These are phyloP conservation scores for Penaeus indicus DNA, from an alignment of 1,140 invertebrate genomes.

Conservation along the genomic window DNA sequence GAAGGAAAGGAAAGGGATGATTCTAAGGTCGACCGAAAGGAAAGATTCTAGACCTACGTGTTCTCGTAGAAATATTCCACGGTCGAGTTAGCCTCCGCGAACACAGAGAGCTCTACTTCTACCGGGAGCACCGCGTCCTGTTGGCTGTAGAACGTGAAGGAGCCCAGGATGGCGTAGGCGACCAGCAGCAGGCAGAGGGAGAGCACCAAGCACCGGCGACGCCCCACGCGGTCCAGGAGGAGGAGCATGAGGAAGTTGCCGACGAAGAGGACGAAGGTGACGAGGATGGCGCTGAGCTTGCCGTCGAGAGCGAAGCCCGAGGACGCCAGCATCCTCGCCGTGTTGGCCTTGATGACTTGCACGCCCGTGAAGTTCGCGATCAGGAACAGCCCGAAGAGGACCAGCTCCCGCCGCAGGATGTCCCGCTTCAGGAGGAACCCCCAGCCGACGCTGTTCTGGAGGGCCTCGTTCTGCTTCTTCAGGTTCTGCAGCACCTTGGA, in stretches of 20 bases:
- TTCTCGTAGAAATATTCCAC: no score
- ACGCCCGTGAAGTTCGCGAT: background rate
- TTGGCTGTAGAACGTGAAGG: background rate
- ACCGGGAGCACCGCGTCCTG: background rate
- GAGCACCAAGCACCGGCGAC: background rate
- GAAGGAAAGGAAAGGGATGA: no score
- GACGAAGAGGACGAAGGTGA: background rate
- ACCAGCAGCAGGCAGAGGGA: background rate
- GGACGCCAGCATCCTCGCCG: background rate
- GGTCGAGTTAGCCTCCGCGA: background rate
- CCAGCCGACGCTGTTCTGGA: background rate
- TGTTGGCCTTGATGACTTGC: slow-evolving; percentile 1
- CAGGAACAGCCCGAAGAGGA: background rate
- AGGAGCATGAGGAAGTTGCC: slow-evolving; percentile 3
- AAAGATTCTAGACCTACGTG: no score
- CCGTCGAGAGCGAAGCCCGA: background rate
- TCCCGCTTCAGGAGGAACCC: background rate
- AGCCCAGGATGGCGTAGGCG: background rate
- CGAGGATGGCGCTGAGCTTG: background rate
- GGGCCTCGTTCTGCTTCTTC: background rate
- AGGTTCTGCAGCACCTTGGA: background rate
- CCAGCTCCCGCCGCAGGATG: background rate
- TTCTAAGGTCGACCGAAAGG: no score
- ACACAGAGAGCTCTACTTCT: background rate
- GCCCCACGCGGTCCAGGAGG: background rate